phyloP scores from a whole-genome alignment of 2,888 invertebrate species.

The Scrobipalpa costella region DNA sequence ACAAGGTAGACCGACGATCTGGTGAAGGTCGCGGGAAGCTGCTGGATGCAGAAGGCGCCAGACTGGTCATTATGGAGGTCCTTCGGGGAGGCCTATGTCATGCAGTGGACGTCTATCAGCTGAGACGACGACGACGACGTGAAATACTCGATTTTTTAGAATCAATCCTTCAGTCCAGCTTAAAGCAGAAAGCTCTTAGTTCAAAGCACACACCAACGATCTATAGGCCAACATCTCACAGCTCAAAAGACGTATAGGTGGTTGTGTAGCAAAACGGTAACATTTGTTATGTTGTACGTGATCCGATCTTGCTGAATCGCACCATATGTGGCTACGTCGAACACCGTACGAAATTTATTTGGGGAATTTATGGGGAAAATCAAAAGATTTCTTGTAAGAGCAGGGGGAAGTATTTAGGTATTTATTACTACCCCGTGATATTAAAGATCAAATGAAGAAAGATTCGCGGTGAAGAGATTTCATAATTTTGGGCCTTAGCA shows the following conservation, averaged over 20 bases:
- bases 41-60: too few relatives aligned
- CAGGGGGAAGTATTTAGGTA: neutral
- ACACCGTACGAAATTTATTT: constrained; percentile 16
- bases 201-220: neutral
- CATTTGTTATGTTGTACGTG: constrained; percentile 18
- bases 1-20: too few relatives aligned
- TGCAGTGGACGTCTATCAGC: too few relatives aligned
- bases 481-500: too few relatives aligned
- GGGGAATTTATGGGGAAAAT: neutral
- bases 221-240: constrained; percentile 6
- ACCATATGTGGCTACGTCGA: constrained; percentile 10
- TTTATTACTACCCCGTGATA: constrained; percentile 1
- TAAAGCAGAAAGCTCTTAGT: neutral
- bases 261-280: constrained; percentile 12
- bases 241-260: constrained; percentile 13
- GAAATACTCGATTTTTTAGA: too few relatives aligned
- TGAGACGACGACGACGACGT: too few relatives aligned
- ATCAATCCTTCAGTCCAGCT: too few relatives aligned
- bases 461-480: neutral
- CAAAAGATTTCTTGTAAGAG: neutral
- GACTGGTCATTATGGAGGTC: too few relatives aligned
- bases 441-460: constrained; percentile 4
- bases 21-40: too few relatives aligned
- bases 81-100: too few relatives aligned
- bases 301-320: constrained; percentile 14